Base-by-base conservation (phyloP, 2,888 invertebrate genomes). In the Parnassius glacialis region DNA sequence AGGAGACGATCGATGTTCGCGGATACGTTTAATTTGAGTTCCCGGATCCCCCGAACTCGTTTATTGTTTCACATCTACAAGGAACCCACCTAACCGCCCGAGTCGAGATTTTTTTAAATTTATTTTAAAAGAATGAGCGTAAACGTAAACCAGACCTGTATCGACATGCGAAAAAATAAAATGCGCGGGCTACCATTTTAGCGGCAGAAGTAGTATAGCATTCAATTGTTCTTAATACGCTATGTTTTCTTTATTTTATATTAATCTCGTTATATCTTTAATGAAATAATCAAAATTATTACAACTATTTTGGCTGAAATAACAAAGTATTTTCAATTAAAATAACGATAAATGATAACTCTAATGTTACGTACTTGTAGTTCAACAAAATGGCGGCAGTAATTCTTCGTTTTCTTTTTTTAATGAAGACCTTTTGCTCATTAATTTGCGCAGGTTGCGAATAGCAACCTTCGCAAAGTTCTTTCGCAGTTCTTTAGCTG, bases 401-500 rank as follows among this genome's bases (percentile, higher is more conserved):
- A 68, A 68, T 70, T 68, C 65, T 61, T 66, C 62, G n/a, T n/a
- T 54, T 58, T 2, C 61, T 66, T 56, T 58, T 34, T 62, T 66
- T 70, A 74, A 34, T 34, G 7, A 34, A 34, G 1, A 77, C 70
- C 34, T 34, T 34, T 34, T 34, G 70, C 68, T 65, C 51, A 60
- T 65, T 65, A 70, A 73, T 76, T 74, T 71, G 73, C 72, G 76
- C 79, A 68, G 75, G 75, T 67, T 61, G 64, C 41, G 51, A 70
- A 72, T 67, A 73, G 67, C 71, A 69, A 70, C 72, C 66, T 74
- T 66, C 65, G n/a, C n/a, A n/a, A n/a, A n/a, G n/a, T n/a, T n/a
- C n/a, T n/a, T n/a, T n/a, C n/a, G n/a, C n/a, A n/a, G n/a, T n/a
- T n/a, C n/a, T n/a, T n/a, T n/a, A n/a, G n/a, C n/a, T n/a, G n/a